phyloP scores from a whole-genome alignment of 1,140 invertebrate genomes.

The Polypedilum pembai region DNA sequence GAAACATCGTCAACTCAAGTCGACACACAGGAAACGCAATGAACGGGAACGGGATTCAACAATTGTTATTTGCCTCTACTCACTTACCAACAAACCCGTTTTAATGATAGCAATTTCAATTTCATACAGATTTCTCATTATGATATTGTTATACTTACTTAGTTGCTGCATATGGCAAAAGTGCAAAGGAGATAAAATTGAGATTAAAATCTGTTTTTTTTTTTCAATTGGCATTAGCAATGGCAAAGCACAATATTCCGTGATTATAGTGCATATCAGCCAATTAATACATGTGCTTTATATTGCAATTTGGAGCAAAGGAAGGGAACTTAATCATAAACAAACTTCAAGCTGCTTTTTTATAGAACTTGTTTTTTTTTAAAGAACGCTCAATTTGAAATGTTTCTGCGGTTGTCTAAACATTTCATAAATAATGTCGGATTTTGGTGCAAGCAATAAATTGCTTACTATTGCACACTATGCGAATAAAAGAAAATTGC shows the following conservation, averaged over 20 bases:
- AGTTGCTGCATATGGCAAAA: neutral
- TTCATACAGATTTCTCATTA: conserved; percentile 6
- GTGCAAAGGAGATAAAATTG: neutral
- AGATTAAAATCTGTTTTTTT: neutral
- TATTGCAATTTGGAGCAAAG: neutral
- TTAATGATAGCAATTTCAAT: conserved; percentile 13
- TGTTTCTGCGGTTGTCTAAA: neutral
- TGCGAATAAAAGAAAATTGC: neutral
- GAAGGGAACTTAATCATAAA: neutral
- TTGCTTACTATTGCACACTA: neutral
- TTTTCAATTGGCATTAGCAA: neutral
- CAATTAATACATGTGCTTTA: neutral
- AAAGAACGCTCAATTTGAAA: too few species aligned
- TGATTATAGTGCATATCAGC: neutral
- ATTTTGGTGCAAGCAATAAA: neutral
- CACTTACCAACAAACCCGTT: neutral
- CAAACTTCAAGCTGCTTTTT: neutral
- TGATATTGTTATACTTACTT: neutral
- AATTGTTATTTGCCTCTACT: neutral
- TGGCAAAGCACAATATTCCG: neutral
- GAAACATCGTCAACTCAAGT: neutral
- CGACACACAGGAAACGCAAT: neutral
- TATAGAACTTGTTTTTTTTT: too few species aligned
- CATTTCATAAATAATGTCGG: conserved; percentile 27
- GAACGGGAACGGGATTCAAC: neutral